A percentile compares a stretch with the other conserved stretches of the same genome.
These are phyloP conservation scores for Phrynocephalus forsythii DNA, from an alignment of 2,797 vertebrate genomes.

Conservation along the genomic window DNA sequence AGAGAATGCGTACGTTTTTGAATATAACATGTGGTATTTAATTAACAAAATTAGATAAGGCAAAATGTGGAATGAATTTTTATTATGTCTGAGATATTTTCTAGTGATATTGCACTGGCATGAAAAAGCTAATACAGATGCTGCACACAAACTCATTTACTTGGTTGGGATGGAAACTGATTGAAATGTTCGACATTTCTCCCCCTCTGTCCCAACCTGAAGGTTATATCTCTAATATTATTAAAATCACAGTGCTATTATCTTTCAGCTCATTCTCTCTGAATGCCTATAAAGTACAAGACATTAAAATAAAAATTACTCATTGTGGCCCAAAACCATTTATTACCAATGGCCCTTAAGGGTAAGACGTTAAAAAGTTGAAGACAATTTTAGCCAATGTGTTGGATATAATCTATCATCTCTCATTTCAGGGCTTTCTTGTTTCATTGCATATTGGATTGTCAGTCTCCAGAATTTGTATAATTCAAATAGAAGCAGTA, in stretches of 20 bases:
- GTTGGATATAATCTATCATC: background rate
- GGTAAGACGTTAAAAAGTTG: slow-evolving; percentile 15
- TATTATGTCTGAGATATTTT: slow-evolving; percentile 50
- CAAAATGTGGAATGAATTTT: slow-evolving; percentile 51
- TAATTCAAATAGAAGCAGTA: background rate
- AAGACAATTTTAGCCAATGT: slow-evolving; percentile 21
- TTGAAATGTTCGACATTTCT: slow-evolving; percentile 19
- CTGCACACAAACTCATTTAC: slow-evolving; percentile 21
- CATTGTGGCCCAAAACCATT: background rate
- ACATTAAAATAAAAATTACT: slow-evolving; percentile 38
- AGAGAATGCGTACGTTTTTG: slow-evolving; percentile 51
- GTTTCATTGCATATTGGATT: background rate
- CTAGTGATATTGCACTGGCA: slow-evolving; percentile 40
- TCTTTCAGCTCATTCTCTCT: slow-evolving; percentile 24
- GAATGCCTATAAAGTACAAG: slow-evolving; percentile 25
- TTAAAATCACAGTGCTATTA: slow-evolving; percentile 32
- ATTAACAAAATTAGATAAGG: slow-evolving; percentile 69
- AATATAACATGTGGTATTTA: slow-evolving; percentile 65
- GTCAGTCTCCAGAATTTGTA: background rate
- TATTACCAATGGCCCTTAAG: slow-evolving; percentile 16
- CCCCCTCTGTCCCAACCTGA: slow-evolving; percentile 3
- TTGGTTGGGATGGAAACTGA: slow-evolving; percentile 39
- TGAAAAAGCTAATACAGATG: background rate
- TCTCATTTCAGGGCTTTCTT: slow-evolving; percentile 10
- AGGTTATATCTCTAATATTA: slow-evolving; percentile 36